Evolutionary conservation across 53 echinoderm and acorn worm genomes (phyloP), one percentile per base, ranked within the genome.

Genomic region (Stichopus horrens): DNA sequence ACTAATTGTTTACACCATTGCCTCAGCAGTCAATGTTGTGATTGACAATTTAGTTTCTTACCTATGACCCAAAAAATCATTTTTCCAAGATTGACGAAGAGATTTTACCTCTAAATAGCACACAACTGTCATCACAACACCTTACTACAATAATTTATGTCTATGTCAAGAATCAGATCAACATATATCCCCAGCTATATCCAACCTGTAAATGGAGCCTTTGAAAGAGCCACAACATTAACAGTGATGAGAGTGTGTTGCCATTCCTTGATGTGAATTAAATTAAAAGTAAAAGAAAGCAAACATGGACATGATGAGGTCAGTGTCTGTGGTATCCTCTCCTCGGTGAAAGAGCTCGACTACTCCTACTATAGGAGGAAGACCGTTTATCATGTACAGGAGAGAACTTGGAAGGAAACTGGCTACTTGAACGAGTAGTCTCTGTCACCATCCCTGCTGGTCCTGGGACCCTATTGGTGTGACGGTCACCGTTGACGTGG

Each of bases 361-460:
- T 81, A 81, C 81, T 81, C 58, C 81, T 81, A 22, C 81, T 23
- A 53, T 81, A 81, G 19, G 81, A 53, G 54, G 81, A 56, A 16
- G 77, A 56, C 58, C 81, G 55, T 56, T 81, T 81, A 81, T 81
- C 81, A 56, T 81, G 81, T 4, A 81, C 81, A 21, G 81, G 81
- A 9, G 56, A 58, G 81, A 57, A 81, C 21, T 81, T 58, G 21
- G 81, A 81, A 23, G 81, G 57, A 58, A 57, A 81, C 81, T 81
- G 81, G 58, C 56, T 22, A 20, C 81, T 58, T 56, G 81, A 53
- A 71, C 71, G 71, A 71, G 71, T 20, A 71, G 71, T 71, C 85
- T 65, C 76, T 58, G 88, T 52, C 79, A 55, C 9, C 23, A 67
- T 59, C 83, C 82, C 60, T 77, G 87, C 81, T 88, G 91, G 23